These are phyloP conservation scores for Jaculus jaculus DNA, from an alignment of 2,113 vertebrate genomes.

Conservation along the genomic window DNA sequence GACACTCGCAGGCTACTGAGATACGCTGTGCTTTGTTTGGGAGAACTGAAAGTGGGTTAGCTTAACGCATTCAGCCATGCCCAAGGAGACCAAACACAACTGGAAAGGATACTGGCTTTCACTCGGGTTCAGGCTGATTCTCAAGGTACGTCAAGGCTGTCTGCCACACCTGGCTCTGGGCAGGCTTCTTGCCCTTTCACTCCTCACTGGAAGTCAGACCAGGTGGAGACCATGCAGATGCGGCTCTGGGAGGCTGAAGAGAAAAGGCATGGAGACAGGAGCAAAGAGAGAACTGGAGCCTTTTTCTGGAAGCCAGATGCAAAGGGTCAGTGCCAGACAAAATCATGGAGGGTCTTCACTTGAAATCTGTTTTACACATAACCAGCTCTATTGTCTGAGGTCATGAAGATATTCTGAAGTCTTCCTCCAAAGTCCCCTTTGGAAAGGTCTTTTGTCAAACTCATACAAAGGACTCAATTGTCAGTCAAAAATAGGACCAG, in stretches of 20 bases:
- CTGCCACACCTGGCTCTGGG: not conserved
- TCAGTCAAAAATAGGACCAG: not conserved
- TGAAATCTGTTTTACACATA: not conserved
- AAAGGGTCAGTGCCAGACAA: not conserved
- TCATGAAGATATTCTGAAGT: not conserved
- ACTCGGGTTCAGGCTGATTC: conserved; percentile 74
- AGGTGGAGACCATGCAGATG: fast-evolving
- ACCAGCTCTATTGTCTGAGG: not conserved
- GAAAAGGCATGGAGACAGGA: not conserved
- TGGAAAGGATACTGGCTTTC: conserved; percentile 72
- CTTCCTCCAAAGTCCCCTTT: not conserved
- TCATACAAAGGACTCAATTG: not conserved
- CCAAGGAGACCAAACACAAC: conserved; percentile 75
- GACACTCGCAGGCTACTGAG: conserved; percentile 65
- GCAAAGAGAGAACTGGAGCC: not conserved
- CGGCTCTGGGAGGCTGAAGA: not conserved
- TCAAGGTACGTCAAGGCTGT: conserved; percentile 62
- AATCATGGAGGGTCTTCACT: not conserved
- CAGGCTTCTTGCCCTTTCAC: not conserved
- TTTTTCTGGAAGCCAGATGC: not conserved
- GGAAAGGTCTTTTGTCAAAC: not conserved
- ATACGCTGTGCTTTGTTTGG: conserved; percentile 78
- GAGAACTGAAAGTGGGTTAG: conserved; percentile 72
- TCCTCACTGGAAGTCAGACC: not conserved
- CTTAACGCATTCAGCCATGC: conserved; percentile 76